Conservation (phyloP, 2,113 vertebrate species). For the Spilogale gracilis region DNA sequence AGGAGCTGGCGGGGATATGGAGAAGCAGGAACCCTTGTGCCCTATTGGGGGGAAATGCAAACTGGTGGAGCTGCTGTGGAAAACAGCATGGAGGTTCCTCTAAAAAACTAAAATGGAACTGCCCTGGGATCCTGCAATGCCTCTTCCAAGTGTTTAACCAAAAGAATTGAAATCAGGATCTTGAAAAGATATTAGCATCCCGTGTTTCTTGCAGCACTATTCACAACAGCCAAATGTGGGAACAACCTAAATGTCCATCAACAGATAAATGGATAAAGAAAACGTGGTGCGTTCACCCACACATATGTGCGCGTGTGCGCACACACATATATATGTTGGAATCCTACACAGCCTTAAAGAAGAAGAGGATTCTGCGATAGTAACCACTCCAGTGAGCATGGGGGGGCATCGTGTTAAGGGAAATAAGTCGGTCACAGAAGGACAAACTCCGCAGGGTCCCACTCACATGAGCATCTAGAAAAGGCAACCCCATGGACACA, state of each 20-base stretch:
- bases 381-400: rapidly evolving
- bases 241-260: background rate
- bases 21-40: background rate
- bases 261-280: background rate
- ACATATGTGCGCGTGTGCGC: rapidly evolving
- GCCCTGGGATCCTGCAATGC: background rate
- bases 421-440: background rate
- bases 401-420: background rate
- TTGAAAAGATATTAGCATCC: background rate
- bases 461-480: background rate
- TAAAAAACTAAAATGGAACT: background rate
- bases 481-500: background rate
- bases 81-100: background rate
- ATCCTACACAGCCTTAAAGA: background rate
- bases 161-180: background rate
- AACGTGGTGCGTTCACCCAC: rapidly evolving
- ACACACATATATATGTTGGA: background rate
- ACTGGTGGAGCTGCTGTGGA: background rate
- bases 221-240: background rate
- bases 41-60: background rate
- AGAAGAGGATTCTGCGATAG: background rate
- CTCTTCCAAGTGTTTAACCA: no score
- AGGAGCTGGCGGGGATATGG: background rate
- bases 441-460: background rate
- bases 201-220: background rate